Evolutionary conservation across 2,888 invertebrate species (phyloP).

Genomic region (Odontocerum albicorne): DNA sequence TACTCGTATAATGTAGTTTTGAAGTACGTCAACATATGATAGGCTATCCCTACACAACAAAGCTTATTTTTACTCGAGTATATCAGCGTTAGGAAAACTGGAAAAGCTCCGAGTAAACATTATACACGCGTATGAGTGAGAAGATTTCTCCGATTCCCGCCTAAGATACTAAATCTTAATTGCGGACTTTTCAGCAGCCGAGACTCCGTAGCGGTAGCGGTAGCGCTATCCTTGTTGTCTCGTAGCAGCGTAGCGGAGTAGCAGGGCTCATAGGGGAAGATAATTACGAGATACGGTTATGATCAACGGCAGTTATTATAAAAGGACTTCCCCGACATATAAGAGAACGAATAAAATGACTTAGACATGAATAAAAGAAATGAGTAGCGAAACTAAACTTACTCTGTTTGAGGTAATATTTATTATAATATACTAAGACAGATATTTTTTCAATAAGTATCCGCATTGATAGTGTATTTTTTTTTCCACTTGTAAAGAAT

Average conservation of each 20-base stretch:
- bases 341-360: background rate
- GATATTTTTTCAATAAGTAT: too few relatives aligned
- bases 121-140: conserved; percentile 13
- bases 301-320: background rate
- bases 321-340: background rate
- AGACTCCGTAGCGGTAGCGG: conserved; percentile 6
- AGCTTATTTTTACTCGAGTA: conserved; percentile 3
- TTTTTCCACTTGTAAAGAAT: too few relatives aligned
- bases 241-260: background rate
- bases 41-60: background rate
- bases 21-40: too few relatives aligned
- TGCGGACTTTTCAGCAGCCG: conserved; percentile 20
- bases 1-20: too few relatives aligned
- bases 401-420: background rate
- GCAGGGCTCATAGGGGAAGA: too few relatives aligned
- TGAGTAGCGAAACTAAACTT: background rate
- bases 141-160: conserved; percentile 30
- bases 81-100: conserved; percentile 7
- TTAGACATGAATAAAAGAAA: background rate
- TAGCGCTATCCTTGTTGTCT: background rate
- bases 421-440: background rate
- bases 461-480: too few relatives aligned
- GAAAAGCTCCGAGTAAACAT: conserved; percentile 26
- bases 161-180: conserved; percentile 33
- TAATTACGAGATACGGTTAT: conserved; percentile 20